A percentile compares a stretch with the other conserved stretches of the same genome.
phyloP scores from a whole-genome alignment of 2,113 vertebrate species.

The Setophaga petechia region DNA sequence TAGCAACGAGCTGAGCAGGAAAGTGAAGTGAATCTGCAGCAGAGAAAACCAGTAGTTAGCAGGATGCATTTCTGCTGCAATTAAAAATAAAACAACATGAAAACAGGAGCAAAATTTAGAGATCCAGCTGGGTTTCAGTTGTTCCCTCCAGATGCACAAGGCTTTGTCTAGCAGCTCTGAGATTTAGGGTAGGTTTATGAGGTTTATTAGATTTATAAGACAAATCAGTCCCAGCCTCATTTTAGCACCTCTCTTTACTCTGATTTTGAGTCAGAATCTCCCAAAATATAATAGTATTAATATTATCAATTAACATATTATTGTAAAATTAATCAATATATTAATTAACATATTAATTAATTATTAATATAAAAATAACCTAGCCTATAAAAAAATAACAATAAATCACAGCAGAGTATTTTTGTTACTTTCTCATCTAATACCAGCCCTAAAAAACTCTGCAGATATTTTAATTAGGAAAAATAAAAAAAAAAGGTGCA shows the following conservation, averaged over 20 bases:
- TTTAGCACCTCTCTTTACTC: not conserved
- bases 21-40: conserved; percentile 85
- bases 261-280: not conserved
- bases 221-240: not conserved
- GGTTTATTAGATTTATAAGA: not conserved
- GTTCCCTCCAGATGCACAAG: not conserved
- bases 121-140: not conserved
- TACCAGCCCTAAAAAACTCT: not conserved
- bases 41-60: not conserved
- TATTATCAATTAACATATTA: no score
- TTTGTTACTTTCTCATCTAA: not conserved
- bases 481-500: fast-evolving
- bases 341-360: no score
- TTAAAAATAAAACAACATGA: not conserved
- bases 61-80: not conserved
- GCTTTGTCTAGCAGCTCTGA: not conserved
- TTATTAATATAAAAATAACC: not conserved
- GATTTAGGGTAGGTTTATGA: not conserved
- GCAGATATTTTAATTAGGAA: not conserved
- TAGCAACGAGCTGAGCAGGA: conserved; percentile 86
- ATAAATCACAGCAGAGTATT: not conserved
- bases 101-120: not conserved
- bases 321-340: no score
- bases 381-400: not conserved
- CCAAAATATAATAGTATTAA: not conserved